Percentiles rank a stretch among this genome's conserved stretches.
Evolutionary conservation across 2,113 vertebrate genomes (phyloP).

Genomic region (Spea bombifrons): DNA sequence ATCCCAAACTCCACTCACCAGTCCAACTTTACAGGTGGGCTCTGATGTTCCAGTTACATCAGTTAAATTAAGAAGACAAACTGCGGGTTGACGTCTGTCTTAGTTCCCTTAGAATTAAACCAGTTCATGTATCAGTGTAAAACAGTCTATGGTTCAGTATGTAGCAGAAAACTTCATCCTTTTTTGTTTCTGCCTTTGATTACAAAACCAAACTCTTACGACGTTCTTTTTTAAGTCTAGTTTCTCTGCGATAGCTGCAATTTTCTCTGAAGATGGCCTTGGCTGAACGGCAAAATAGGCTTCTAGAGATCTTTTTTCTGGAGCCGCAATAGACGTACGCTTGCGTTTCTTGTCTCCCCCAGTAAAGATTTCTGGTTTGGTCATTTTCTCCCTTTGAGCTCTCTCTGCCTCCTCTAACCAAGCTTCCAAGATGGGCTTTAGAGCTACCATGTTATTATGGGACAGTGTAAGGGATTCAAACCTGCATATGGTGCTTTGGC

Average conservation of each 20-base stretch:
- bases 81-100: conserved; percentile 16
- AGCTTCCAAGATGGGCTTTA: conserved; percentile 89
- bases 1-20: conserved; percentile 48
- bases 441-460: conserved; percentile 94
- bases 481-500: conserved; percentile 91
- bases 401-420: conserved; percentile 91
- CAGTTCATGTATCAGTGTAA: conserved; percentile 26
- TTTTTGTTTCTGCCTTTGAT: conserved; percentile 93
- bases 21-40: conserved; percentile 37
- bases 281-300: conserved; percentile 90
- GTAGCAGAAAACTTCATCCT: conserved; percentile 94
- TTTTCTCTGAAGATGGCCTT: conserved; percentile 87
- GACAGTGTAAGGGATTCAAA: conserved; percentile 91
- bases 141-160: conserved; percentile 64
- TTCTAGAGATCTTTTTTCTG: conserved; percentile 87
- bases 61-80: conserved; percentile 29
- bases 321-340: conserved; percentile 86
- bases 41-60: conserved; percentile 31
- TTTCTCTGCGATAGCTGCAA: conserved; percentile 89
- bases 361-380: conserved; percentile 86
- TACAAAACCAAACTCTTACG: conserved; percentile 92
- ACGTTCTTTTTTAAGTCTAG: conserved; percentile 94
- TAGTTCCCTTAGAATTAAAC: conserved; percentile 32
- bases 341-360: conserved; percentile 87
- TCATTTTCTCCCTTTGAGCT: conserved; percentile 86